phyloP scores from a whole-genome alignment of 2,888 invertebrate species.

The Dryadula phaetusa region DNA sequence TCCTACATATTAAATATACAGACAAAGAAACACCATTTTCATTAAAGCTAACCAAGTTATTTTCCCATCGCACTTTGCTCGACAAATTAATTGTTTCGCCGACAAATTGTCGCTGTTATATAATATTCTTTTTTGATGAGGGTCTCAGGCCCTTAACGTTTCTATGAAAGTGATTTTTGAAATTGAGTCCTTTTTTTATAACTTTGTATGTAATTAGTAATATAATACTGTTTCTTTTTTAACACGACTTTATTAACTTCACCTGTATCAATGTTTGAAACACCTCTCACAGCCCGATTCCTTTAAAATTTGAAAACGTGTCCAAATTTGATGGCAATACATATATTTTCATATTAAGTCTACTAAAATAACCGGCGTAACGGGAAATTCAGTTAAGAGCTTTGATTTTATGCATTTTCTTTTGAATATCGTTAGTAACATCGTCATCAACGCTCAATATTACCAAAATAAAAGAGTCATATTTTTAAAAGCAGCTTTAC shows the following conservation, averaged over 20 bases:
- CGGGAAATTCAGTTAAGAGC: no score
- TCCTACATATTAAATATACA: slow-evolving; percentile 28
- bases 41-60: slow-evolving; percentile 65
- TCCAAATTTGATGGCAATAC: no score
- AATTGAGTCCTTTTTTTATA: slow-evolving; percentile 36
- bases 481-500: no score
- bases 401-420: no score
- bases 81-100: slow-evolving; percentile 59
- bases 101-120: slow-evolving; percentile 73
- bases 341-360: no score
- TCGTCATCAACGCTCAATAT: no score
- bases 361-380: no score
- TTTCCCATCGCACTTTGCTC: slow-evolving; percentile 61
- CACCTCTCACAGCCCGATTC: no score
- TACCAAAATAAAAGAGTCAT: no score
- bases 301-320: no score
- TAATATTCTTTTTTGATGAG: slow-evolving; percentile 74
- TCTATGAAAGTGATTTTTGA: slow-evolving; percentile 57
- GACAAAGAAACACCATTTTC: slow-evolving; percentile 48
- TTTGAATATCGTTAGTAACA: no score
- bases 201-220: neutral
- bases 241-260: neutral
- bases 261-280: no score
- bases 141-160: slow-evolving; percentile 63
- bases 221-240: neutral